A percentile compares a stretch with the other conserved stretches of the same genome.
Evolutionary conservation across 2,797 vertebrate genomes (phyloP).

Genomic region (Anisognathus igniventris): DNA sequence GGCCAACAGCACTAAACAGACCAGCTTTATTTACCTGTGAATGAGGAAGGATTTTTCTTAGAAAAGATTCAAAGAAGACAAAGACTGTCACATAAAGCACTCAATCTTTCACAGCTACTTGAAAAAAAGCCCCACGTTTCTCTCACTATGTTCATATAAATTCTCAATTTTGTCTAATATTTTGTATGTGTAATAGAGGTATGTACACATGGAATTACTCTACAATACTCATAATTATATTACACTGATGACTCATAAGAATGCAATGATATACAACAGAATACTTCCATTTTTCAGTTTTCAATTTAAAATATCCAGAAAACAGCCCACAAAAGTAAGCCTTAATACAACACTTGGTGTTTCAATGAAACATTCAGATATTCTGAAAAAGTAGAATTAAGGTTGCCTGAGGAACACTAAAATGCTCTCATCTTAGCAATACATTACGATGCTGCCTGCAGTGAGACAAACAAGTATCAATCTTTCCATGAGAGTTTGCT

Average conservation of each 20-base stretch:
- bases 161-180: neutral
- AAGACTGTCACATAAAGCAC: neutral
- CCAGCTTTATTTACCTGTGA: neutral
- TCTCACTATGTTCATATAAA: neutral
- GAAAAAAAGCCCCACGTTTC: neutral
- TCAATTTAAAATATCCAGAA: conserved; percentile 27
- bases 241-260: conserved; percentile 41
- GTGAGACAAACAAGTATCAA: neutral
- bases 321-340: conserved; percentile 13
- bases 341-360: neutral
- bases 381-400: conserved; percentile 18
- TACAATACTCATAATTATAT: conserved; percentile 7
- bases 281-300: conserved; percentile 25
- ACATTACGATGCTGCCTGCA: neutral
- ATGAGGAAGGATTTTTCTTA: neutral
- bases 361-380: conserved; percentile 6
- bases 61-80: neutral
- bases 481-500: neutral
- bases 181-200: neutral
- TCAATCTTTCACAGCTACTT: neutral
- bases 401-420: conserved; percentile 4
- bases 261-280: neutral
- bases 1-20: neutral
- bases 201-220: neutral
- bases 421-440: neutral